These are phyloP conservation scores for Acipenser transmontanus DNA, from an alignment of 2,797 vertebrate genomes.

Conservation along the genomic window DNA sequence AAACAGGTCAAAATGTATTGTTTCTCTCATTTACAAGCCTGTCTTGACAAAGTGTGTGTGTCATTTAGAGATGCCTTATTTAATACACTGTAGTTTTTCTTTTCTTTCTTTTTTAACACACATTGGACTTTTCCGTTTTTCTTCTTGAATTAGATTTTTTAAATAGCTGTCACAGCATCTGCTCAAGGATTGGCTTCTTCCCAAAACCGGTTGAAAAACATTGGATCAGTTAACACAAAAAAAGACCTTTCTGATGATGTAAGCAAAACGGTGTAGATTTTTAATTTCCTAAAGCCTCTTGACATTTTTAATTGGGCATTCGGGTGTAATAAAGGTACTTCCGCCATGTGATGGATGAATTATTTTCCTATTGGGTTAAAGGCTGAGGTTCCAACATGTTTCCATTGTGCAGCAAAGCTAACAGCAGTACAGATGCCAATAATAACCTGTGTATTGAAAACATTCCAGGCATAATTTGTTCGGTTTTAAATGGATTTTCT, in stretches of 20 bases:
- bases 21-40: too few species aligned
- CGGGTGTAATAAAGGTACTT: constrained; percentile 64
- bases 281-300: constrained; percentile 48
- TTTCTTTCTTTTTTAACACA: too few species aligned
- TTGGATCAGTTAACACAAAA: constrained; percentile 22
- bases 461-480: constrained; percentile 24
- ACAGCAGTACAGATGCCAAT: constrained; percentile 61
- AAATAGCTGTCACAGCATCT: too few species aligned
- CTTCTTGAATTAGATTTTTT: too few species aligned
- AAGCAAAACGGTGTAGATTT: constrained; percentile 55
- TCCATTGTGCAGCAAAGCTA: constrained; percentile 61
- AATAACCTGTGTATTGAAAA: constrained; percentile 20
- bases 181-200: constrained; percentile 24
- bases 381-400: constrained; percentile 68
- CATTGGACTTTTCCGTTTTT: too few species aligned
- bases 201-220: constrained; percentile 35
- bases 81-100: too few species aligned
- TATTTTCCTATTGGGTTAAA: constrained; percentile 74
- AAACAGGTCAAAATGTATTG: too few species aligned
- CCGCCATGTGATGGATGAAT: constrained; percentile 56
- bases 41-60: too few species aligned
- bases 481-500: constrained; percentile 22
- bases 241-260: constrained; percentile 32
- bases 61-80: too few species aligned
- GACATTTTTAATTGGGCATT: constrained; percentile 51